phyloP scores from a whole-genome alignment of 2,888 invertebrate genomes.

The Thymelicus lineola region DNA sequence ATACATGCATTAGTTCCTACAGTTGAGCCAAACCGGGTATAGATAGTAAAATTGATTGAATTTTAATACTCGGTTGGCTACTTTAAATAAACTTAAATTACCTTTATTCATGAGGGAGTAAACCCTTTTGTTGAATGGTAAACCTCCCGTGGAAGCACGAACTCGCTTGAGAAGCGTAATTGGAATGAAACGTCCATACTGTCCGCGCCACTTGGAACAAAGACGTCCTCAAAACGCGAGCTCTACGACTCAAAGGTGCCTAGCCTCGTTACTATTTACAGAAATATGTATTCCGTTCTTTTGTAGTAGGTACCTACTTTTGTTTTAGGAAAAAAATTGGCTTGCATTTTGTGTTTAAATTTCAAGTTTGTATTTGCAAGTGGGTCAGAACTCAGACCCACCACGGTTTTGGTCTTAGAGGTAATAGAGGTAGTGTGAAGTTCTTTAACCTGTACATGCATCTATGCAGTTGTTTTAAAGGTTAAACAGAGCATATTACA shows the following conservation, averaged over 20 bases:
- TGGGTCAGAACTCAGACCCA: background rate
- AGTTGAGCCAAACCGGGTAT: too few relatives aligned
- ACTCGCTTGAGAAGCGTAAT: conserved; percentile 44
- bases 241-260: conserved; percentile 42
- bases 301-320: conserved; percentile 13
- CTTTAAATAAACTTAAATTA: conserved; percentile 5
- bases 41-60: conserved; percentile 3
- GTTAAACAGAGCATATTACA: background rate
- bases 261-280: conserved; percentile 43
- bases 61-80: background rate
- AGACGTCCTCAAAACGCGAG: conserved; percentile 45
- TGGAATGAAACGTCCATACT: conserved; percentile 46
- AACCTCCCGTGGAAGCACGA: conserved; percentile 37
- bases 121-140: conserved; percentile 39
- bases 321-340: conserved; percentile 16
- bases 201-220: conserved; percentile 45
- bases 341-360: conserved; percentile 5
- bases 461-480: background rate
- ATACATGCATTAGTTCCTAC: too few relatives aligned
- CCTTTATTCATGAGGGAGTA: conserved; percentile 26
- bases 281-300: conserved; percentile 31
- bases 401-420: background rate
- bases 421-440: background rate
- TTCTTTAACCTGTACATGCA: background rate
- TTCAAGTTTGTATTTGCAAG: conserved; percentile 2